Conservation (phyloP, 2,888 invertebrate species). For the Norana najaformis region DNA sequence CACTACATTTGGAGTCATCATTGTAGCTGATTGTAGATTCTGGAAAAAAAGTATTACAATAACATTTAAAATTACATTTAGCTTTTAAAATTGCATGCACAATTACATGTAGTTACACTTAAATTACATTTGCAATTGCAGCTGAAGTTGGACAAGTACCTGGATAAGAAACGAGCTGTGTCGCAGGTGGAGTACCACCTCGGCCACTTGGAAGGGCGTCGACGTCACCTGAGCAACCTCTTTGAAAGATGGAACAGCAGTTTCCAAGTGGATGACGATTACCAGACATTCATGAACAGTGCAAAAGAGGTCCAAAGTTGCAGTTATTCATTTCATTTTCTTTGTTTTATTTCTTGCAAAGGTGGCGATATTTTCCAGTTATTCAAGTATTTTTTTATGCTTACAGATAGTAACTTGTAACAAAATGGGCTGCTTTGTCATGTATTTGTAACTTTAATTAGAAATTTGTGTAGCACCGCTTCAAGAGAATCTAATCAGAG, state of each 20-base stretch:
- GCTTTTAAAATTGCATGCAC: no score
- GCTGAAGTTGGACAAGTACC: not conserved
- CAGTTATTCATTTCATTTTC: not conserved
- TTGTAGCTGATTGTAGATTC: no score
- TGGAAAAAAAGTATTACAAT: no score
- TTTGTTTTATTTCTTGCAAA: not conserved
- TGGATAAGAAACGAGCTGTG: constrained; percentile 2
- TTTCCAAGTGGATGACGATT: not conserved
- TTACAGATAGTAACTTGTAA: not conserved
- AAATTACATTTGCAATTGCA: not conserved
- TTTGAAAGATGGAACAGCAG: not conserved
- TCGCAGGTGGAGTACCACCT: constrained; percentile 6
- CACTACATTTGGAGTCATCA: no score
- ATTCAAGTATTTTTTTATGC: not conserved
- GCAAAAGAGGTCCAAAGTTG: not conserved
- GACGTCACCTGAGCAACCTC: not conserved
- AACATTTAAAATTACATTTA: no score
- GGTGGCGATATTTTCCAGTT: not conserved
- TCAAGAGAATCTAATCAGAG: no score
- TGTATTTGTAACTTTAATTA: no score
- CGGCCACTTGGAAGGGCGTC: constrained; percentile 7
- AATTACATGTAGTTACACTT: no score
- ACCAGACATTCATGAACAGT: not conserved
- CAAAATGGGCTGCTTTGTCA: not conserved
- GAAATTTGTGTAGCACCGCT: no score